Percentiles rank a stretch among this genome's conserved stretches.
Conservation (phyloP, 2,797 vertebrate species). For the Iguana delicatissima region DNA sequence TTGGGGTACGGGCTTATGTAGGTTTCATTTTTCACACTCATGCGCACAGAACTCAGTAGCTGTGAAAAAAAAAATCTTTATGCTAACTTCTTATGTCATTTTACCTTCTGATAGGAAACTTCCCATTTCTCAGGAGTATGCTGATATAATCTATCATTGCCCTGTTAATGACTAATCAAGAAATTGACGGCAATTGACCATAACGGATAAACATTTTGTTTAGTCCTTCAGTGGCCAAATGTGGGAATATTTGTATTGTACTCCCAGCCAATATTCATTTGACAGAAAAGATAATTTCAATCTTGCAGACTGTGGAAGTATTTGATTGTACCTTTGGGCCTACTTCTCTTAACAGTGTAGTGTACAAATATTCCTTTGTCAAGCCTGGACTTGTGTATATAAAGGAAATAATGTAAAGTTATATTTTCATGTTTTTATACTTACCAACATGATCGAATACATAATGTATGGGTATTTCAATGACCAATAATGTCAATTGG, state of each 20-base stretch:
- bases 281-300: constrained; percentile 66
- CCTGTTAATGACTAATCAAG: constrained; percentile 72
- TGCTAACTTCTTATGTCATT: constrained; percentile 47
- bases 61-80: constrained; percentile 26
- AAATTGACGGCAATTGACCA: constrained; percentile 63
- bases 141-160: constrained; percentile 39
- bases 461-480: constrained; percentile 82
- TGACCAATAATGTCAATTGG: constrained; percentile 79
- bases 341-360: constrained; percentile 80
- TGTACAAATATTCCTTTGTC: constrained; percentile 78
- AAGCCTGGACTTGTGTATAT: constrained; percentile 85
- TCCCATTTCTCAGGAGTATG: constrained; percentile 52
- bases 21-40: constrained; percentile 42
- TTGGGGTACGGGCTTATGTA: constrained; percentile 40
- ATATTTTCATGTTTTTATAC: constrained; percentile 90
- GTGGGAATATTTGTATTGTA: constrained; percentile 73
- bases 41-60: constrained; percentile 38
- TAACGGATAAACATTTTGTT: constrained; percentile 69
- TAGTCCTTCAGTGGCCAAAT: constrained; percentile 80
- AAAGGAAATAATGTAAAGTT: constrained; percentile 87
- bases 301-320: constrained; percentile 75
- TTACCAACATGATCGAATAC: constrained; percentile 79
- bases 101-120: constrained; percentile 30
- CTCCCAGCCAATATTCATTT: constrained; percentile 63
- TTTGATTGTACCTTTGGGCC: constrained; percentile 81